Conservation (phyloP, 2,797 vertebrate genomes). For the Schizopygopsis pylzovi region DNA sequence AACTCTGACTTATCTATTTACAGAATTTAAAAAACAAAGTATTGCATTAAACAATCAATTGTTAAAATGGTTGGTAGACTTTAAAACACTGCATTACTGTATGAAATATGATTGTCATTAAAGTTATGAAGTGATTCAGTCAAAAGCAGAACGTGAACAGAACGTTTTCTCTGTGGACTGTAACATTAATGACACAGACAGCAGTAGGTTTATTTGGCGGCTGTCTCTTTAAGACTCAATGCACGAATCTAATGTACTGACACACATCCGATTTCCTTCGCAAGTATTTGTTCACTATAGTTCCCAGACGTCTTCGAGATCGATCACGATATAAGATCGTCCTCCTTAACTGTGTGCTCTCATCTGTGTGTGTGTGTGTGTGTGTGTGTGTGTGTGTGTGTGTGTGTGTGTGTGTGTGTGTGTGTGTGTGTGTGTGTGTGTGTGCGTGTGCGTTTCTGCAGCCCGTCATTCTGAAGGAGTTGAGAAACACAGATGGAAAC, state of each 20-base stretch:
- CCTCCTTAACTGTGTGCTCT: background rate
- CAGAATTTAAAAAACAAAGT: background rate
- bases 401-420: conserved; percentile 8
- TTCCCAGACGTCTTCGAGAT: too few species aligned
- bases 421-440: background rate
- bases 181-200: background rate
- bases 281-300: background rate
- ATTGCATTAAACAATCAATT: background rate
- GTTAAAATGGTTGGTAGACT: background rate
- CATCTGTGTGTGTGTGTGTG: background rate
- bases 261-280: background rate
- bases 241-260: background rate
- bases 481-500: conserved; percentile 86
- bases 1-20: background rate
- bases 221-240: background rate
- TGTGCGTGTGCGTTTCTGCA: conserved; percentile 63
- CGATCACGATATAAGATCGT: background rate
- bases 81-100: background rate
- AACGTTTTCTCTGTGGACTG: background rate
- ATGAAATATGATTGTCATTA: background rate
- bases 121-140: background rate
- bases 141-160: background rate
- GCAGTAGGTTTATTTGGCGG: background rate
- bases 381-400: conserved; percentile 7
- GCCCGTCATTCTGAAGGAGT: conserved; percentile 92